Evolutionary conservation across 1,140 invertebrate species (phyloP).

Genomic region (Pseudachorutes palmiensis): DNA sequence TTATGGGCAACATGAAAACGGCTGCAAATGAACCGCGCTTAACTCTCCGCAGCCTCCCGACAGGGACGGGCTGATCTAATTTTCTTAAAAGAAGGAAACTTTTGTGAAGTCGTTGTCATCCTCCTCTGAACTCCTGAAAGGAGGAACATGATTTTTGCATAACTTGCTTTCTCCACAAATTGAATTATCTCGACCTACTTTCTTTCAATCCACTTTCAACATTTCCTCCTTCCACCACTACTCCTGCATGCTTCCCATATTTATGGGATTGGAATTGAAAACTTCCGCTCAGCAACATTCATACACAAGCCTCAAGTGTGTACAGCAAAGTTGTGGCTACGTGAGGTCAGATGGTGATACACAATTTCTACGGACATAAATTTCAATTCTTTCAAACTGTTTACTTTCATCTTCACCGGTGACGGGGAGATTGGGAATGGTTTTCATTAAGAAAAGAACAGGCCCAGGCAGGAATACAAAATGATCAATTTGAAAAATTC

Average conservation of each 20-base stretch:
- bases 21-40: neutral
- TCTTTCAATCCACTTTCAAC: slow-evolving; percentile 1
- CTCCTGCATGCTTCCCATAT: neutral
- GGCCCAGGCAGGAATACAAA: no score
- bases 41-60: no score
- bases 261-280: neutral
- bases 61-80: neutral
- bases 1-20: neutral
- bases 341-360: no score
- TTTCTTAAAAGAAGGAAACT: neutral
- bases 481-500: neutral
- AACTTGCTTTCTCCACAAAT: slow-evolving; percentile 5
- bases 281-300: neutral
- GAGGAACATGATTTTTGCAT: neutral
- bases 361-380: no score
- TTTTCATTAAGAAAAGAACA: no score
- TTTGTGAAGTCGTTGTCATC: no score
- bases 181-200: slow-evolving; percentile 8
- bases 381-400: no score
- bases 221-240: neutral
- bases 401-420: no score
- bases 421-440: no score
- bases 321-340: no score
- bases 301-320: no score
- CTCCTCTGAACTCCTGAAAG: neutral